Conservation (phyloP, 2,797 vertebrate genomes). For the Sebastes kiyomatsui region DNA sequence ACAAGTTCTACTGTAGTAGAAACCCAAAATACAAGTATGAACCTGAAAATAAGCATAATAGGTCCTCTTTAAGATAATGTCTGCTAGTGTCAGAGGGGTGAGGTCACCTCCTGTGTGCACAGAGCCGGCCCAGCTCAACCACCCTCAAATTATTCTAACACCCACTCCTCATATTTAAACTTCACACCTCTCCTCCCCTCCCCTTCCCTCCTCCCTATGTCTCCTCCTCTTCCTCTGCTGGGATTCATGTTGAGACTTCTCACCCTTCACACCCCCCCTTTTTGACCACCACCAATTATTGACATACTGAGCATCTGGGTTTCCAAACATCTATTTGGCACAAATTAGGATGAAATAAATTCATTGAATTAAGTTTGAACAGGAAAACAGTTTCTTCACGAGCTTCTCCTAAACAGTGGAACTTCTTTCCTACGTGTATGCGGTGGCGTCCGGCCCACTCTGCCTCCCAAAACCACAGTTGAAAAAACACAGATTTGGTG, state of each 20-base stretch:
- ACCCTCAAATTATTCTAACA: conserved; percentile 45
- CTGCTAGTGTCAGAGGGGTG: background rate
- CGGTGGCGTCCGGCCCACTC: background rate
- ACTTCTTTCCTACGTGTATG: conserved; percentile 1
- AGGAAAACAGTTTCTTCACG: background rate
- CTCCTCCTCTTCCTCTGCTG: conserved; percentile 37
- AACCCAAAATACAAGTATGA: too few species aligned
- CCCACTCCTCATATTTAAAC: conserved; percentile 58
- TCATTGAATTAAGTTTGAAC: background rate
- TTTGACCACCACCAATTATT: background rate
- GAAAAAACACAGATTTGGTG: conserved; percentile 47
- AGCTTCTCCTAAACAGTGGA: background rate
- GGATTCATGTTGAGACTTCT: conserved; percentile 38
- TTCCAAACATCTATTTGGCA: conserved; percentile 2
- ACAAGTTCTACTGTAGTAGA: too few species aligned
- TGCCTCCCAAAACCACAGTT: conserved; percentile 40
- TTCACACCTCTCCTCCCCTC: conserved; percentile 58
- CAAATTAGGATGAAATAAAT: background rate
- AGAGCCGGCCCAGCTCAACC: conserved; percentile 4
- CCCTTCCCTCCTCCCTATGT: background rate
- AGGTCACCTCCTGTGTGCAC: conserved; percentile 23
- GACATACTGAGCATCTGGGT: conserved; percentile 45
- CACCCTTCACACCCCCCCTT: background rate
- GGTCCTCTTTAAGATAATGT: too few species aligned
- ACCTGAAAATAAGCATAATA: too few species aligned